Evolutionary conservation across 1,140 invertebrate genomes (phyloP), one percentile per base, ranked within the genome.

Genomic region (Maconellicoccus hirsutus): DNA sequence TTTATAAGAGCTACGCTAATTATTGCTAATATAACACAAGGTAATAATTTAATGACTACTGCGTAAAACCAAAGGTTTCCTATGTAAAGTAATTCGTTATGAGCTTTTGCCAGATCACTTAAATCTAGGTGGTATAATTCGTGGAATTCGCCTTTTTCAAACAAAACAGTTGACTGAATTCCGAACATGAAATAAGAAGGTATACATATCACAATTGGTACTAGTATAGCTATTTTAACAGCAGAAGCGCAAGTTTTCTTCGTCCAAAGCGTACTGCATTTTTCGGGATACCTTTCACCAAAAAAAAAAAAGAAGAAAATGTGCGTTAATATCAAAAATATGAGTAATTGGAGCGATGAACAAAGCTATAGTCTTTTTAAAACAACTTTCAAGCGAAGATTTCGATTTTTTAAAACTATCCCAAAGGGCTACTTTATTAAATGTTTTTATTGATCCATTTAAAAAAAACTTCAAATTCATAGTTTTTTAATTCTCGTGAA

Each of bases 1-100:
- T 66, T 66, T 26, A 66, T 23, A 4, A 66, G 16, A 8, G 61
- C 61, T 10, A 66, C 6, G 22, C 89, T 94, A 0, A 96, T 82
- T 1, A 91, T 80, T 0, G 91, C 93, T 14, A 96, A 79, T 0
- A 89, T 83, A 7, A 91, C 77, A 75, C 93, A 94, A 0, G 93
- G 93, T 38, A 94, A 83, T 0, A 95, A 77, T 77, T 95, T 95
- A 7, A 94, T 87, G 3, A 94, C 84, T 0, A 94, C 86, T 59
- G 89, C 89, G 78, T 93, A 92, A 26, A 92, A 85, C 86, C 90
- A 92, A 75, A 94, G 91, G 77, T 91, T 91, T 38, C 89, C 77
- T 16, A 84, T 82, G 63, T 83, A 82, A 63, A 86, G 74, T 6
- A 83, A 75, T 42, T 78, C 74, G 69, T 84, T 80, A 63, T 81